Conservation (phyloP, 1,140 invertebrate genomes). For the Trissolcus basalis region DNA sequence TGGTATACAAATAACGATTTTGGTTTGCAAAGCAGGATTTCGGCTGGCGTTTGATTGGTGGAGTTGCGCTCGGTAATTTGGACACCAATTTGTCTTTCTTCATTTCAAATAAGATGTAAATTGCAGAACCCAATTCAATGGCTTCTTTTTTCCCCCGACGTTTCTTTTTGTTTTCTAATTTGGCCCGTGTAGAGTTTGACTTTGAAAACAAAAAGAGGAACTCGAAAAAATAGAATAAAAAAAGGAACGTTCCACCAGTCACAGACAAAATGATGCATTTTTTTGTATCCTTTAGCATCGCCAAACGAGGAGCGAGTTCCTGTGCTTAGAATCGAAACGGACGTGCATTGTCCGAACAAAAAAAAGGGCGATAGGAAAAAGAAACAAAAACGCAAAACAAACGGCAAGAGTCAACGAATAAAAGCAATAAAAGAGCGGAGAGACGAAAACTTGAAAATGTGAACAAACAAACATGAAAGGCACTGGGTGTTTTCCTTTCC, state of each 20-base stretch:
- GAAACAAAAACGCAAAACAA: slow-evolving; percentile 9
- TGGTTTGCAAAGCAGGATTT: background rate
- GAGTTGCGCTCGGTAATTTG: slow-evolving; percentile 32
- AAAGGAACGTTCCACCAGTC: background rate
- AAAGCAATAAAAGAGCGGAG: background rate
- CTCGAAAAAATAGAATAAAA: too few relatives aligned
- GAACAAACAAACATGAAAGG: slow-evolving; percentile 7
- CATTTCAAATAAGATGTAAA: slow-evolving; percentile 66
- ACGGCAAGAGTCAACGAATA: slow-evolving; percentile 1
- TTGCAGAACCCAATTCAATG: slow-evolving; percentile 72
- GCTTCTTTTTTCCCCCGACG: too few relatives aligned
- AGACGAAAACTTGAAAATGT: slow-evolving; percentile 4
- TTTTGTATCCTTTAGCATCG: slow-evolving; percentile 21
- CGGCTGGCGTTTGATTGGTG: slow-evolving; percentile 11
- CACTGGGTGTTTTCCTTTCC: too few relatives aligned
- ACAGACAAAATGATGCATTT: slow-evolving; percentile 10
- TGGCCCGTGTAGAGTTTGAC: too few relatives aligned
- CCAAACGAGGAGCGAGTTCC: slow-evolving; percentile 32
- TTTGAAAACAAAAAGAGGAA: too few relatives aligned
- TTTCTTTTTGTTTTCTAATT: too few relatives aligned
- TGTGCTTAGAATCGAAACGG: slow-evolving; percentile 33
- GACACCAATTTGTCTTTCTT: slow-evolving; percentile 64
- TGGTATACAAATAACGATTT: background rate
- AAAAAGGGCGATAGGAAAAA: slow-evolving; percentile 13
- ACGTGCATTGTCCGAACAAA: slow-evolving; percentile 35